These are phyloP conservation scores for Zalophus californianus DNA, from an alignment of 2,797 vertebrate genomes.

Conservation along the genomic window DNA sequence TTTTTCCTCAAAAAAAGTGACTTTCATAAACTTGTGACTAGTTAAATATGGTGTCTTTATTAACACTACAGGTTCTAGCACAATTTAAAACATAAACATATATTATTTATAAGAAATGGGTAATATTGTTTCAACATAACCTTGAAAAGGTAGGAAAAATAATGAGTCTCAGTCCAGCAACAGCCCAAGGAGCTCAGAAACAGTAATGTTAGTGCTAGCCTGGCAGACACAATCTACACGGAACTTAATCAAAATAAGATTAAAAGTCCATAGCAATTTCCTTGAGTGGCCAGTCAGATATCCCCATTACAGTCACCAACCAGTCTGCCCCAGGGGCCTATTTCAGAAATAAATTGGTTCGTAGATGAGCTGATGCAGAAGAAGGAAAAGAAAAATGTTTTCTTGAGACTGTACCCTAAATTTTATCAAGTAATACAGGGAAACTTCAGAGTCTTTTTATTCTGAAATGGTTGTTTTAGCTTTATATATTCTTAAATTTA, in stretches of 20 bases:
- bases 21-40: not conserved
- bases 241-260: conserved; percentile 85
- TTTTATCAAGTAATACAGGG: conserved; percentile 29
- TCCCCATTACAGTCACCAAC: conserved; percentile 71
- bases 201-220: conserved; percentile 71
- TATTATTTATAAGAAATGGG: conserved; percentile 24
- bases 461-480: not conserved
- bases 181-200: conserved; percentile 67
- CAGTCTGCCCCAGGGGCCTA: conserved; percentile 71
- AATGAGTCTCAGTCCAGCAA: conserved; percentile 49
- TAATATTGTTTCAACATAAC: conserved; percentile 75
- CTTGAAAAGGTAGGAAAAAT: conserved; percentile 58
- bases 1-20: not conserved
- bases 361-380: conserved; percentile 74
- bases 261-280: conserved; percentile 86
- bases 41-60: conserved; percentile 24
- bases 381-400: conserved; percentile 68
- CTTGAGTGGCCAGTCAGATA: conserved; percentile 82
- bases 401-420: conserved; percentile 69
- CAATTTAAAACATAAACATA: conserved; percentile 45
- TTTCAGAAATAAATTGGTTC: conserved; percentile 84
- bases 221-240: conserved; percentile 79
- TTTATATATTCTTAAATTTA: not conserved
- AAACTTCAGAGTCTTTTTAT: not conserved
- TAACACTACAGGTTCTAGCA: conserved; percentile 35